These are phyloP conservation scores for Suricata suricatta DNA, from an alignment of 2,113 vertebrate genomes.

Conservation along the genomic window DNA sequence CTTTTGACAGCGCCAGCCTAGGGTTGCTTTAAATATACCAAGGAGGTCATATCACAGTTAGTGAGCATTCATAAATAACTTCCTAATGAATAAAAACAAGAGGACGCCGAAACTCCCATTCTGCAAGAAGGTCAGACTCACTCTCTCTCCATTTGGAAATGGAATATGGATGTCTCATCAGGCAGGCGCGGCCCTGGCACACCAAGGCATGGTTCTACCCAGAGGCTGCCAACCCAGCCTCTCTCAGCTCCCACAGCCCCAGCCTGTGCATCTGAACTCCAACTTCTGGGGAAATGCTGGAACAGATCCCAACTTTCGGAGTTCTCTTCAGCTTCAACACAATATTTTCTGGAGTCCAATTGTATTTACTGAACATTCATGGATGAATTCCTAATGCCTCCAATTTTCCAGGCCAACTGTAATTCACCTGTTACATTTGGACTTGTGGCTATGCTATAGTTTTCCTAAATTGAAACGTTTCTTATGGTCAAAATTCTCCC, in stretches of 20 bases:
- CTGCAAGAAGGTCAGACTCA: slow-evolving; percentile 19
- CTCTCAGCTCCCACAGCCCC: not conserved
- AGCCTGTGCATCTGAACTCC: slow-evolving; percentile 28
- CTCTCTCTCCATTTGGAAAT: not conserved
- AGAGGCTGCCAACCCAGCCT: not conserved
- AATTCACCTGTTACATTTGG: slow-evolving; percentile 56
- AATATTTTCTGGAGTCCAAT: not conserved
- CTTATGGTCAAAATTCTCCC: slow-evolving; percentile 68
- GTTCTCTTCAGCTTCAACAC: slow-evolving; percentile 17
- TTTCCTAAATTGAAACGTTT: slow-evolving; percentile 70
- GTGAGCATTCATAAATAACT: slow-evolving; percentile 51
- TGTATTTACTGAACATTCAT: slow-evolving; percentile 49
- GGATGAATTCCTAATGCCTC: not conserved
- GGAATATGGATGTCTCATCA: not conserved
- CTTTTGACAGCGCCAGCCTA: not conserved
- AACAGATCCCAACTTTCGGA: slow-evolving; percentile 27
- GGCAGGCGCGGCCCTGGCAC: not conserved
- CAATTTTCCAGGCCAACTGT: slow-evolving; percentile 22
- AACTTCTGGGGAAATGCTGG: slow-evolving; percentile 51
- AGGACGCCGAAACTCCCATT: not conserved
- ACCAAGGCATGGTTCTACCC: not conserved
- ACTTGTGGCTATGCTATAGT: slow-evolving; percentile 40
- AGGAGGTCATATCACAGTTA: slow-evolving; percentile 43
- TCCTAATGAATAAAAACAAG: slow-evolving; percentile 54
- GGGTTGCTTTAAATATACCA: slow-evolving; percentile 59